Conservation (phyloP, 2,113 vertebrate genomes). For the Pomatorhinus ruficollis region DNA sequence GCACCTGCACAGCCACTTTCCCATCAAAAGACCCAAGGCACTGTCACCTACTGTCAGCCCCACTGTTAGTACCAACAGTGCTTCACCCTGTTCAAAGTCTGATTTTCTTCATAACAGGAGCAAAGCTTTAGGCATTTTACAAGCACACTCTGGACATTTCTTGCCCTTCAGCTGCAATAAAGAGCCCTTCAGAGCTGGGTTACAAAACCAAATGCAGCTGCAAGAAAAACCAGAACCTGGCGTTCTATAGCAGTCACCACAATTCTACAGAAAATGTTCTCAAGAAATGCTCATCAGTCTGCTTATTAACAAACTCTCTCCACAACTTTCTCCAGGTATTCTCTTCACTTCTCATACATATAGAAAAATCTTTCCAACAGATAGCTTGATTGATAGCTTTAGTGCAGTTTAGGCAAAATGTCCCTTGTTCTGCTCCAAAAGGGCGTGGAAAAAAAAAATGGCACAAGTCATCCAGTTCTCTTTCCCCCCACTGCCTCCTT, state of each 20-base stretch:
- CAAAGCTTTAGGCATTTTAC: not conserved
- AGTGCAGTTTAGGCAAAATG: accelerated
- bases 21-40: not conserved
- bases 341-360: not conserved
- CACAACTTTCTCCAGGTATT: not conserved
- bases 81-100: not conserved
- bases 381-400: not conserved
- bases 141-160: not conserved
- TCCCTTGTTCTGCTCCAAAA: not conserved
- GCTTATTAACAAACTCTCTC: not conserved
- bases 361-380: not conserved
- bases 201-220: not conserved
- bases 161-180: not conserved
- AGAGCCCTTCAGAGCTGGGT: not conserved
- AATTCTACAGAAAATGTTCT: not conserved
- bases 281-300: not conserved
- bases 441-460: not conserved
- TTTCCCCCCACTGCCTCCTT: not conserved
- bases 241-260: not conserved
- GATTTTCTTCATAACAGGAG: not conserved
- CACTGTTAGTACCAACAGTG: not conserved
- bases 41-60: not conserved
- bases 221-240: not conserved
- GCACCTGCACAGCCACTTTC: not conserved
- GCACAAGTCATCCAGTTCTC: not conserved